A percentile compares a stretch with the other conserved stretches of the same genome.
Conservation (phyloP, 2,113 vertebrate species). For the Centropristis striata region DNA sequence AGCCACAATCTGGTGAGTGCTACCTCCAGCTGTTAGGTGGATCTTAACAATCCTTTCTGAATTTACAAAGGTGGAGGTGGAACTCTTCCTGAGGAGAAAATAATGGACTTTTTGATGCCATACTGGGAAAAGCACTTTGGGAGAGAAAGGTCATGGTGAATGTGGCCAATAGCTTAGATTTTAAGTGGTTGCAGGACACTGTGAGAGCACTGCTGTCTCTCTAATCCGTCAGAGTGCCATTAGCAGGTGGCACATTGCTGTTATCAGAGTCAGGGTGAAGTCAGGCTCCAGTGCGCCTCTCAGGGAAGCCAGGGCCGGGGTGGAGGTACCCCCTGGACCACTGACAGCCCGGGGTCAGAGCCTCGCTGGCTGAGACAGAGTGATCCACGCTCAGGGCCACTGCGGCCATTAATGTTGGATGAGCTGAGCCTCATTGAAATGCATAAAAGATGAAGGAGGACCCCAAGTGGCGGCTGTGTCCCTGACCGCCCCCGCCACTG, state of each 20-base stretch:
- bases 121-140: slow-evolving; percentile 46
- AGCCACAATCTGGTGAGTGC: slow-evolving; percentile 2
- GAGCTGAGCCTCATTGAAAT: slow-evolving; percentile 61
- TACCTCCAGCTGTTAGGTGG: slow-evolving; percentile 29
- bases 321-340: background rate
- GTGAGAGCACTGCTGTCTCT: background rate
- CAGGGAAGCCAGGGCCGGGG: background rate
- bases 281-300: background rate
- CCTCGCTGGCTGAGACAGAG: slow-evolving; percentile 14
- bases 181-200: slow-evolving; percentile 24
- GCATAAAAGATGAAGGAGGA: slow-evolving; percentile 69
- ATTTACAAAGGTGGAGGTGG: slow-evolving; percentile 22
- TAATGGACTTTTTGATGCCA: slow-evolving; percentile 59
- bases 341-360: slow-evolving; percentile 41
- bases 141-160: slow-evolving; percentile 39
- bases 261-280: slow-evolving; percentile 30
- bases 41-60: slow-evolving; percentile 27
- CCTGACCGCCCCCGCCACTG: slow-evolving; percentile 17
- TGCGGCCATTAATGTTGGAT: slow-evolving; percentile 84
- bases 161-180: slow-evolving; percentile 18
- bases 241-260: slow-evolving; percentile 37
- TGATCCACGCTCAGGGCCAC: slow-evolving; percentile 45
- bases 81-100: slow-evolving; percentile 49
- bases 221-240: slow-evolving; percentile 48
- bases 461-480: slow-evolving; percentile 75